A percentile compares a stretch with the other conserved stretches of the same genome.
Evolutionary conservation across 2,113 vertebrate species (phyloP).

Genomic region (Podilymbus podiceps): DNA sequence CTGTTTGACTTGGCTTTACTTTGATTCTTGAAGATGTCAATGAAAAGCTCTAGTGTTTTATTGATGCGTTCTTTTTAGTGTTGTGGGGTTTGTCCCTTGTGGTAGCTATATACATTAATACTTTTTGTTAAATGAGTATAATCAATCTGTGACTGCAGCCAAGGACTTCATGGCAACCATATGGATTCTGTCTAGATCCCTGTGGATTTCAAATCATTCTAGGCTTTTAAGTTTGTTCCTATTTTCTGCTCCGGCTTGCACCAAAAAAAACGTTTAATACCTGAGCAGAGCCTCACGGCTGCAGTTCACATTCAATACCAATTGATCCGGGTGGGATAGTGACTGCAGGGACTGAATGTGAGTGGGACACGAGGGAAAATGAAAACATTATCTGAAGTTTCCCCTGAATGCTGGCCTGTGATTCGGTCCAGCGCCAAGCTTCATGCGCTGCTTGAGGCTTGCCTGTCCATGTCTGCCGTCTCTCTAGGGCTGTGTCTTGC

Average conservation of each 20-base stretch:
- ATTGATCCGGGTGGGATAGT: neutral
- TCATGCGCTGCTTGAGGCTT: neutral
- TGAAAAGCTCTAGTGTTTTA: neutral
- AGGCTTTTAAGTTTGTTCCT: conserved; percentile 13
- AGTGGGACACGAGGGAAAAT: neutral
- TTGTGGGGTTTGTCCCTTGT: neutral
- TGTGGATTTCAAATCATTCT: neutral
- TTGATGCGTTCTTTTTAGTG: neutral
- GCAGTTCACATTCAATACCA: neutral
- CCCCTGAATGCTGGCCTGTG: neutral
- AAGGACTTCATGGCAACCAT: neutral
- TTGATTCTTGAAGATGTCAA: neutral
- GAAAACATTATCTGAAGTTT: neutral
- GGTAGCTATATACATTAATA: conserved; percentile 21
- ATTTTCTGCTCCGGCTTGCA: conserved; percentile 13
- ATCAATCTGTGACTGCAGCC: conserved; percentile 28
- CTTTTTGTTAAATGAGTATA: neutral
- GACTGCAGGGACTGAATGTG: neutral
- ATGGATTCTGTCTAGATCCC: conserved; percentile 14
- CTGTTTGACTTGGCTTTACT: neutral
- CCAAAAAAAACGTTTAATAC: neutral
- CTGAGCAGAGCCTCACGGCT: neutral
- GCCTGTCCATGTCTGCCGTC: neutral
- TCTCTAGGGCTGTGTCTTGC: neutral
- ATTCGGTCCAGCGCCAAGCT: neutral